These are phyloP conservation scores for Lasioglossum vierecki DNA, from an alignment of 2,888 invertebrate species.

Conservation along the genomic window DNA sequence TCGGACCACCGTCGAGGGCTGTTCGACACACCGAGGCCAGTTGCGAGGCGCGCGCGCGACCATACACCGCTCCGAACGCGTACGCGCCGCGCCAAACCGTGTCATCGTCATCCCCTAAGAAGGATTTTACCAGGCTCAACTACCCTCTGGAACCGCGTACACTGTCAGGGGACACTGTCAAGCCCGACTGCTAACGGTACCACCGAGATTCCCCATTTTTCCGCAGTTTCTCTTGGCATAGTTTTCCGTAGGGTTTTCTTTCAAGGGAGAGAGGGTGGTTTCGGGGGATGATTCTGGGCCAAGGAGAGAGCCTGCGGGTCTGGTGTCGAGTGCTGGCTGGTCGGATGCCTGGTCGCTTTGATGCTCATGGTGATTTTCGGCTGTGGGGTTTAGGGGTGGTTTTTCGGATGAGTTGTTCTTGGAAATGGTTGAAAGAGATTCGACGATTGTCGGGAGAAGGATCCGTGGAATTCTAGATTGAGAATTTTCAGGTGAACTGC, in stretches of 20 bases:
- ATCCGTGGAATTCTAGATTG: neutral
- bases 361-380: neutral
- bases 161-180: neutral
- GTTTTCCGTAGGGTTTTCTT: neutral
- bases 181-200: neutral
- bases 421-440: neutral
- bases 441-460: neutral
- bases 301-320: neutral
- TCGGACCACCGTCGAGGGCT: slow-evolving; percentile 2
- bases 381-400: neutral
- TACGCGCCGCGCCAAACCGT: neutral
- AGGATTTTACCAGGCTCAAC: slow-evolving; percentile 1
- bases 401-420: neutral
- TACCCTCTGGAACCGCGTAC: neutral
- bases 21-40: slow-evolving; percentile 51
- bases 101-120: neutral
- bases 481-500: neutral
- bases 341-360: neutral
- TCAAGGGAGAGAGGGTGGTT: neutral
- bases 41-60: slow-evolving; percentile 61
- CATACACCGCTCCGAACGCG: slow-evolving; percentile 33
- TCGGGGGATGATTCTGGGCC: neutral
- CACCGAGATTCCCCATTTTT: neutral
- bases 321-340: neutral
- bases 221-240: neutral